Evolutionary conservation across 2,113 vertebrate genomes (phyloP).

Genomic region (Prolemur simus): DNA sequence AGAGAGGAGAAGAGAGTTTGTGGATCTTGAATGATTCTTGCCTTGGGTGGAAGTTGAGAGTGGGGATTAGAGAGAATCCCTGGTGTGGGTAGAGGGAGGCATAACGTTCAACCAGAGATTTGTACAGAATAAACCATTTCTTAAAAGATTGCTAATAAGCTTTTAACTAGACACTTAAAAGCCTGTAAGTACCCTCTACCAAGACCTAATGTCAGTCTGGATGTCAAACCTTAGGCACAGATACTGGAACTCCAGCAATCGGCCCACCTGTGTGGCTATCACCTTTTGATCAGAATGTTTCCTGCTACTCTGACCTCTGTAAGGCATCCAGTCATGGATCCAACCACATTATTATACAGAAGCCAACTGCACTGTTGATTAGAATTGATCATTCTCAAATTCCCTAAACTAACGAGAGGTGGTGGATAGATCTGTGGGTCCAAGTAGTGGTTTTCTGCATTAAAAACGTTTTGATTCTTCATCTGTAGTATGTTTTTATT

Average conservation of each 20-base stretch:
- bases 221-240: background rate
- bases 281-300: background rate
- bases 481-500: background rate
- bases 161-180: background rate
- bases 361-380: too few species aligned
- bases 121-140: background rate
- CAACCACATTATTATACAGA: background rate
- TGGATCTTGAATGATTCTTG: background rate
- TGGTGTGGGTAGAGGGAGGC: background rate
- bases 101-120: background rate
- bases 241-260: background rate
- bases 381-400: background rate
- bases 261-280: background rate
- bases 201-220: background rate
- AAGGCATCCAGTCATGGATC: background rate
- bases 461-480: background rate
- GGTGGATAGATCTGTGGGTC: background rate
- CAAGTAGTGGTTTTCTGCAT: background rate
- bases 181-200: background rate
- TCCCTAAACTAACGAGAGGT: background rate
- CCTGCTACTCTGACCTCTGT: background rate
- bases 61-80: background rate
- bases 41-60: background rate
- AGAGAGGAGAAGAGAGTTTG: background rate
- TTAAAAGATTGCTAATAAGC: background rate